phyloP scores from a whole-genome alignment of 2,113 vertebrate species.

The Saguinus imperator region DNA sequence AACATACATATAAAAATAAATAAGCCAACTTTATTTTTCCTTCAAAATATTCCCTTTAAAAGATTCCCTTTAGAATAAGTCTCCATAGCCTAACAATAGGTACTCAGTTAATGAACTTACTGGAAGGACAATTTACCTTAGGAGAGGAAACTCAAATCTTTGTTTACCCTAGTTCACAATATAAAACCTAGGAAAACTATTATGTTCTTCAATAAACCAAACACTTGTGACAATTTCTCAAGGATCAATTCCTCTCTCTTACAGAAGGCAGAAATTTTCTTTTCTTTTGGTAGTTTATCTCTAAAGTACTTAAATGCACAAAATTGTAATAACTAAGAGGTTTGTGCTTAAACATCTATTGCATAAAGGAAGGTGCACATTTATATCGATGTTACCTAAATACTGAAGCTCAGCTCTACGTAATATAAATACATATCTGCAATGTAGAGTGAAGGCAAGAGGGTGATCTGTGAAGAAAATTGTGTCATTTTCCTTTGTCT shows the following conservation, averaged over 20 bases:
- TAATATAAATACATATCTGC: background rate
- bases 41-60: conserved; percentile 32
- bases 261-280: background rate
- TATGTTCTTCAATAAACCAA: conserved; percentile 49
- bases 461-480: background rate
- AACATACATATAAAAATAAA: background rate
- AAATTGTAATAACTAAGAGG: background rate
- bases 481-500: background rate
- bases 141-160: background rate
- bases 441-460: background rate
- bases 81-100: background rate
- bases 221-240: background rate
- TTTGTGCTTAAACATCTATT: background rate
- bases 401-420: background rate
- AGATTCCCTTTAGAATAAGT: conserved; percentile 18
- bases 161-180: background rate
- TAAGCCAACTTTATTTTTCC: background rate
- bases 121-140: conserved; percentile 13
- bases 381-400: conserved; percentile 23
- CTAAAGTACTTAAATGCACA: background rate
- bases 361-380: background rate
- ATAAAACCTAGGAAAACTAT: background rate
- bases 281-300: background rate
- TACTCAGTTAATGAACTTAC: background rate
- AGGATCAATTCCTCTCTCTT: background rate